Conservation (phyloP, 2,888 invertebrate species). For the Shargacucullia verbasci region DNA sequence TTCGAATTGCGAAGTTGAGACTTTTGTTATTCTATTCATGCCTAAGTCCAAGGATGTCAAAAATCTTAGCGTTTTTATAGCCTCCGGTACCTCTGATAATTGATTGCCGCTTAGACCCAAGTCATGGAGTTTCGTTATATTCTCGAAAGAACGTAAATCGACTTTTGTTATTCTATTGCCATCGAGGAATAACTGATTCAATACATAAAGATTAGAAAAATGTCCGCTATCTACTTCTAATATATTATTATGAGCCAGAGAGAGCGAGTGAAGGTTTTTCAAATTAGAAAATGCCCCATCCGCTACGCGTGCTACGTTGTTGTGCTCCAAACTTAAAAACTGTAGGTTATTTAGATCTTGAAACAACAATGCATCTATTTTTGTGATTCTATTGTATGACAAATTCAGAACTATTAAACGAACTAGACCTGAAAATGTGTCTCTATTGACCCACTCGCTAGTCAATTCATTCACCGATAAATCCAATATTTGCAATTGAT, state of each 20-base stretch:
- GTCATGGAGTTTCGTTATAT: conserved; percentile 94
- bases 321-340: conserved; percentile 92
- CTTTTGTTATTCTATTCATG: conserved; percentile 93
- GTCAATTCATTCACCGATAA: conserved; percentile 93
- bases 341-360: conserved; percentile 93
- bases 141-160: conserved; percentile 92
- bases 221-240: conserved; percentile 91
- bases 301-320: conserved; percentile 91
- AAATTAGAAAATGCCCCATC: conserved; percentile 93
- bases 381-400: conserved; percentile 92
- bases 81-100: conserved; percentile 91
- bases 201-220: conserved; percentile 92
- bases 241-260: conserved; percentile 92
- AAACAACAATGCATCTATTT: conserved; percentile 92
- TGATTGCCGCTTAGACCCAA: conserved; percentile 93
- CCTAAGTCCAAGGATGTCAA: conserved; percentile 94
- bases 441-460: conserved; percentile 93
- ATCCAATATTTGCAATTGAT: conserved; percentile 92
- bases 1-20: conserved; percentile 92
- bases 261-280: conserved; percentile 93
- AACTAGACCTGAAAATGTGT: conserved; percentile 93
- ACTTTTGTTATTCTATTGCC: conserved; percentile 92
- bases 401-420: conserved; percentile 93
- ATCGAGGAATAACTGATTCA: conserved; percentile 93
- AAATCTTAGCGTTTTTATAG: conserved; percentile 91